Evolutionary conservation across 2,113 vertebrate species (phyloP).

Genomic region (Oncorhynchus gorbuscha): DNA sequence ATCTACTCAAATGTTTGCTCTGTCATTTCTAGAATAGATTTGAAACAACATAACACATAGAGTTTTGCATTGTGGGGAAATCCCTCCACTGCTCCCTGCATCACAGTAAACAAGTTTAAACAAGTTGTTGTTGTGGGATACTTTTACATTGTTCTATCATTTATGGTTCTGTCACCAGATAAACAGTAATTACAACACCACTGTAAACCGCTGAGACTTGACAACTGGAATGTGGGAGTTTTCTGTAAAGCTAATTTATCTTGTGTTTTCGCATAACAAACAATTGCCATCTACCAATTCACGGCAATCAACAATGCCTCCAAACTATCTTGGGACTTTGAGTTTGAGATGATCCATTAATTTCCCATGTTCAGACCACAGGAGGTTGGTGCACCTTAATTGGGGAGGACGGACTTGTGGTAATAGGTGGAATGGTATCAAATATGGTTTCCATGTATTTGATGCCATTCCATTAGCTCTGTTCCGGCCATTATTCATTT

Average conservation of each 20-base stretch:
- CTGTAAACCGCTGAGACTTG: too few species aligned
- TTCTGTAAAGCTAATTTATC: neutral
- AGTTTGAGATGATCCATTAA: neutral
- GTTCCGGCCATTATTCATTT: too few species aligned
- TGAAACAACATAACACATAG: neutral
- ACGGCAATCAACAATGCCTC: neutral
- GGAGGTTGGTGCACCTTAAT: too few species aligned
- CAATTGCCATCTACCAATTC: neutral
- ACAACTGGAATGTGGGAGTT: neutral
- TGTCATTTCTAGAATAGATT: neutral
- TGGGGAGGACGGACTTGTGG: too few species aligned
- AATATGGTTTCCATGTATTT: too few species aligned
- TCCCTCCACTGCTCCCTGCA: neutral
- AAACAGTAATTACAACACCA: too few species aligned
- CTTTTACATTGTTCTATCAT: neutral
- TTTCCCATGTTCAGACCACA: neutral
- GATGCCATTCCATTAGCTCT: too few species aligned
- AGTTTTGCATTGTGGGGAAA: neutral
- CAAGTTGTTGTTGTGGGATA: neutral
- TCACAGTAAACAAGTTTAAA: constrained; percentile 6
- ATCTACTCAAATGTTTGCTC: neutral
- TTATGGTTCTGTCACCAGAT: neutral
- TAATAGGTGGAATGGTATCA: too few species aligned
- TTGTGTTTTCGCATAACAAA: neutral
- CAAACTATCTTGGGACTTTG: neutral